Evolutionary conservation across 2,888 invertebrate species (phyloP).

Genomic region (Phyllotreta striolata): DNA sequence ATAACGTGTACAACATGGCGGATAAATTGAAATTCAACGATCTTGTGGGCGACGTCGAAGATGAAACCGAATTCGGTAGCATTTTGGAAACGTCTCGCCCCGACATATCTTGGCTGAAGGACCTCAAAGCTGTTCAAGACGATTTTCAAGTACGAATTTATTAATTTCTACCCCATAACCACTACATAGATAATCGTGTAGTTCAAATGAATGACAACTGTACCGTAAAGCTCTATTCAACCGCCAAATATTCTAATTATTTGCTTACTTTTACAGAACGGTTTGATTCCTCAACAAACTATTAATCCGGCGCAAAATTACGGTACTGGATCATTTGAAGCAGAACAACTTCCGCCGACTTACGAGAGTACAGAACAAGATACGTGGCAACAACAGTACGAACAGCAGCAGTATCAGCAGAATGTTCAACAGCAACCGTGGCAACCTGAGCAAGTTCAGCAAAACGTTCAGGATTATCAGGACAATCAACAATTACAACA

Average conservation of each 20-base stretch:
- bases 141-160: constrained; percentile 59
- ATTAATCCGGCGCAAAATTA: constrained; percentile 32
- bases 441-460: constrained; percentile 52
- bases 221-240: no score
- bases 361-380: constrained; percentile 43
- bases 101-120: constrained; percentile 68
- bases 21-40: constrained; percentile 60
- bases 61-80: constrained; percentile 53
- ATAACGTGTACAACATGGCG: constrained; percentile 63
- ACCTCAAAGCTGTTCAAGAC: constrained; percentile 61
- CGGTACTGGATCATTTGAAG: constrained; percentile 25
- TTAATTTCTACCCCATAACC: neutral
- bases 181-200: neutral
- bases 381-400: constrained; percentile 49
- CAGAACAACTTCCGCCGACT: constrained; percentile 35
- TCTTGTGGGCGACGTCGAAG: constrained; percentile 55
- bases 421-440: constrained; percentile 37
- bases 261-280: constrained; percentile 49
- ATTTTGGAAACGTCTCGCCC: constrained; percentile 55
- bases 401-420: constrained; percentile 50
- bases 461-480: constrained; percentile 41
- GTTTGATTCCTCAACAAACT: constrained; percentile 55
- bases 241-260: neutral
- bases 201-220: neutral
- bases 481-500: constrained; percentile 44